phyloP scores from a whole-genome alignment of 2,888 invertebrate species.

The Stictocephala bisonia region DNA sequence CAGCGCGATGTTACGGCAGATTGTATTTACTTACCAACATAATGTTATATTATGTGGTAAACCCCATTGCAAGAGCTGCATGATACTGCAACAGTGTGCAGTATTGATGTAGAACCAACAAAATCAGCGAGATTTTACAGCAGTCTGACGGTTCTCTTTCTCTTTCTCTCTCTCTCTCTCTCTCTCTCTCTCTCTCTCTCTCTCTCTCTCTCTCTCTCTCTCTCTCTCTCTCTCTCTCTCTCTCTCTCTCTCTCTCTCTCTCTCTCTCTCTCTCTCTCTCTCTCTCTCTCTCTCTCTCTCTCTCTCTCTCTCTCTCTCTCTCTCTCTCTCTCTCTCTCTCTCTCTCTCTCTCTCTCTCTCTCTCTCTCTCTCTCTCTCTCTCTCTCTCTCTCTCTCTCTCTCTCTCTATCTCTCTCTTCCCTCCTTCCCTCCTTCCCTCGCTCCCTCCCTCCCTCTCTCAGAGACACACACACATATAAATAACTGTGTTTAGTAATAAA shows the following conservation, averaged over 20 bases:
- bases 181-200: neutral
- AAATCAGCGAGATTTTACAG: too few species aligned
- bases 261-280: constrained; percentile 3
- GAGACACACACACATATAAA: neutral
- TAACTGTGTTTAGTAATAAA: too few species aligned
- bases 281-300: constrained; percentile 28
- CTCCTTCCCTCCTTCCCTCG: constrained; percentile 12
- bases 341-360: constrained; percentile 9
- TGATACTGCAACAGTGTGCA: too few species aligned
- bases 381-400: constrained; percentile 28
- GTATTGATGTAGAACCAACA: too few species aligned
- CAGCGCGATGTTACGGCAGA: too few species aligned
- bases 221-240: neutral
- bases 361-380: constrained; percentile 9
- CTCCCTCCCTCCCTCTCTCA: constrained; percentile 14
- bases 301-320: neutral
- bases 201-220: constrained; percentile 13
- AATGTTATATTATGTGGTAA: too few species aligned
- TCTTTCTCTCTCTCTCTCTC: neutral
- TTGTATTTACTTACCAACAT: too few species aligned
- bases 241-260: neutral
- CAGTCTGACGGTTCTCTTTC: too few species aligned
- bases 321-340: neutral
- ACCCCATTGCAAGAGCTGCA: too few species aligned
- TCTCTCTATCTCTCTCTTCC: too few species aligned